Percentiles rank a stretch among this genome's conserved stretches.
phyloP scores from a whole-genome alignment of 2,113 vertebrate genomes.

The Tetraodon nigroviridis region DNA sequence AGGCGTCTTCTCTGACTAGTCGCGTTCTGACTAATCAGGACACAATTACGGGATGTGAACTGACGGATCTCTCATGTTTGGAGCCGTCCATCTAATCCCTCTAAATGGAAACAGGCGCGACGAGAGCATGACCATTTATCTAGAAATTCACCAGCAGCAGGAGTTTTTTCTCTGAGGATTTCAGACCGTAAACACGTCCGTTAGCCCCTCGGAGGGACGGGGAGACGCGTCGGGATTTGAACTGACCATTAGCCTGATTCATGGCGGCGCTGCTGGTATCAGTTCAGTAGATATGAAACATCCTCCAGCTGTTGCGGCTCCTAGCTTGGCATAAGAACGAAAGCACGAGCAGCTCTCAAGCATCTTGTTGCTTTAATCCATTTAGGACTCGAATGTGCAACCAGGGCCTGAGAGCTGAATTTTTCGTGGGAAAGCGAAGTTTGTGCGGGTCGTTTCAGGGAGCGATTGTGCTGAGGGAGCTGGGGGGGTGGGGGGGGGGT shows the following conservation, averaged over 20 bases:
- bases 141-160: slow-evolving; percentile 26
- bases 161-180: not conserved
- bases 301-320: not conserved
- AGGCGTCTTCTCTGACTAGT: slow-evolving; percentile 28
- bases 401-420: no score
- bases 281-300: not conserved
- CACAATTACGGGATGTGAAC: slow-evolving; percentile 50
- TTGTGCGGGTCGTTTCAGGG: slow-evolving; percentile 9
- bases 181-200: not conserved
- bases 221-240: not conserved
- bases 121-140: slow-evolving; percentile 26
- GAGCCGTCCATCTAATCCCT: slow-evolving; percentile 35
- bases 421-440: no score
- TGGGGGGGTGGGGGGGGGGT: slow-evolving; percentile 12
- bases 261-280: not conserved
- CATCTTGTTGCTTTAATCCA: not conserved
- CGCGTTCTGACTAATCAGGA: slow-evolving; percentile 46
- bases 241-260: not conserved
- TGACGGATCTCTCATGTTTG: slow-evolving; percentile 46
- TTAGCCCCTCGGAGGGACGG: not conserved
- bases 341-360: no score
- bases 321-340: not conserved
- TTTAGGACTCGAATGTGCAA: no score
- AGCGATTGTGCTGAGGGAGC: slow-evolving; percentile 8
- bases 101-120: slow-evolving; percentile 62